Evolutionary conservation across 2,113 vertebrate species (phyloP).

Genomic region (Nyctibius bracteatus): DNA sequence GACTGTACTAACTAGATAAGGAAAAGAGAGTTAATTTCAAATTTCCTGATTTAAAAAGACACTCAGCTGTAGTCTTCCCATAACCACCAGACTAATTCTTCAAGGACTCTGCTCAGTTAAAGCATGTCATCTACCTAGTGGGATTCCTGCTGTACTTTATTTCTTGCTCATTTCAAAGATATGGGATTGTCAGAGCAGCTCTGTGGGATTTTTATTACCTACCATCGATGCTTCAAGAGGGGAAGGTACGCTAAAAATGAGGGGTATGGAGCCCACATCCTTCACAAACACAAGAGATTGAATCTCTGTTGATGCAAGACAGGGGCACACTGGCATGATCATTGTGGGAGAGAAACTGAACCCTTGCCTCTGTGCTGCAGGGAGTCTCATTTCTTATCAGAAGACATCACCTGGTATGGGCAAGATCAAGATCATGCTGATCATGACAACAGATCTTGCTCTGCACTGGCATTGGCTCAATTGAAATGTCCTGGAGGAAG

Average conservation of each 20-base stretch:
- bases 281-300: not conserved
- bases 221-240: not conserved
- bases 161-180: not conserved
- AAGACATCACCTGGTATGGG: not conserved
- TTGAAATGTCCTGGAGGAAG: not conserved
- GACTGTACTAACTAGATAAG: not conserved
- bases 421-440: not conserved
- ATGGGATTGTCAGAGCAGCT: not conserved
- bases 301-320: not conserved
- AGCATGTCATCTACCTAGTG: not conserved
- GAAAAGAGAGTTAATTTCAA: conserved; percentile 11
- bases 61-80: not conserved
- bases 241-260: not conserved
- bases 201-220: not conserved
- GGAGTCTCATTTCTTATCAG: not conserved
- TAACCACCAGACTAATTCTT: not conserved
- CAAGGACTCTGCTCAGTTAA: not conserved
- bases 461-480: not conserved
- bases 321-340: not conserved
- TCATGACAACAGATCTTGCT: not conserved
- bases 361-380: not conserved
- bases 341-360: not conserved
- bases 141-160: not conserved
- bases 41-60: conserved; percentile 1
- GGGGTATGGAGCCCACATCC: not conserved